Base-by-base conservation (phyloP, 2,113 vertebrate species). In the Microtus oregoni region DNA sequence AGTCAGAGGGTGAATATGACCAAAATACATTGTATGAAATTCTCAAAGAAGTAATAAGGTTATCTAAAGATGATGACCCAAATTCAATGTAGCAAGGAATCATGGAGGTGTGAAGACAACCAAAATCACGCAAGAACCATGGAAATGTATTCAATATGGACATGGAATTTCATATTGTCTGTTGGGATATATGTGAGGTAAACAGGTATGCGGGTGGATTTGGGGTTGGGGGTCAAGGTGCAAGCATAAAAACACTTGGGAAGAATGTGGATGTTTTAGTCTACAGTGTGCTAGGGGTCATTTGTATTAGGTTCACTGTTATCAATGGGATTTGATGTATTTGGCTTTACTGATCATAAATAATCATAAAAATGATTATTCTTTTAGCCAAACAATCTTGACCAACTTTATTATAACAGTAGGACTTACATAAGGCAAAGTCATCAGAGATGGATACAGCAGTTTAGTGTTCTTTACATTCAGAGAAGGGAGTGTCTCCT, bases 231-330 rank as follows among this genome's bases (percentile, higher is more conserved):
- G 3, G 20, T 24, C 65, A 72, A 24, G 10, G 52, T 38, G 22
- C 24, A 85, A 85, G 79, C 65, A 50, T 5, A 50, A 58, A 85
- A 68, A 90, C 86, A 75, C 4, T 44, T 90, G 55, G 41, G 38
- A 38, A 67, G 30, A 86, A 63, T 35, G 72, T 95, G 44, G 3
- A 3, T 61, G 68, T 93, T 17, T 68, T 82, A 87, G 52, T 82
- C n/a, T 61, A 55, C 82, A 44, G 20, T 55, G 55, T 82, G 38
- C 68, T 22, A 20, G 68, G 19, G 4, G 1, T 38, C 26, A 82
- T 72, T 79, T 90, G 61, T 65, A 79, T 26, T 67, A 68, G 73
- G 82, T 72, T 93, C 52, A 79, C 87, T 93, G 93, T 79, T 20
- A 73, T 19, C 26, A 9, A 6, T 73, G n/a, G 19, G 9, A 47